Evolutionary conservation across 2,113 vertebrate species (phyloP).

Genomic region (Cheirogaleus medius): DNA sequence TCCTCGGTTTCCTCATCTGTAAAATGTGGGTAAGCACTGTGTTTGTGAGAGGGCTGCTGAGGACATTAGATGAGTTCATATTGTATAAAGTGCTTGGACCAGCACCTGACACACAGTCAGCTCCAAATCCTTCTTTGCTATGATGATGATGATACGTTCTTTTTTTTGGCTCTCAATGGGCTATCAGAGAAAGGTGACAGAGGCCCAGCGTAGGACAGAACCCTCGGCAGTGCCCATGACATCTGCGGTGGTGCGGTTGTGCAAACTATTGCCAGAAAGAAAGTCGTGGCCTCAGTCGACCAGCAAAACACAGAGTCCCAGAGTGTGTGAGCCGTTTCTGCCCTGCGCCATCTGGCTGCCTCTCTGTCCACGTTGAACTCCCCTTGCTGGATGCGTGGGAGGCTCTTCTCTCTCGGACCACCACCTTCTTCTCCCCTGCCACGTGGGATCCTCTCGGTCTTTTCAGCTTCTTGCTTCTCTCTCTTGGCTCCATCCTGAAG

Average conservation of each 20-base stretch:
- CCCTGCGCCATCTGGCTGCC: rapidly evolving
- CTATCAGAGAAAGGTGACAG: neutral
- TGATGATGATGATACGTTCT: too few species aligned
- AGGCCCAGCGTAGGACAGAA: neutral
- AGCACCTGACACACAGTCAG: neutral
- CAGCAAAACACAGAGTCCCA: neutral
- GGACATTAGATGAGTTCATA: neutral
- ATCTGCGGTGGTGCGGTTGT: neutral
- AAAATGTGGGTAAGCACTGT: neutral
- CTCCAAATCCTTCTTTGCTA: neutral
- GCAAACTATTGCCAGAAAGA: neutral
- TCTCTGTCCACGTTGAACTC: rapidly evolving
- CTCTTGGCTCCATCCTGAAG: neutral
- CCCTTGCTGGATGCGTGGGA: neutral
- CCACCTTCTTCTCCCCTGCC: neutral
- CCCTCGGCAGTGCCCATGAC: neutral
- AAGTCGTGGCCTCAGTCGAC: neutral
- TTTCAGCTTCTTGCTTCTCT: neutral
- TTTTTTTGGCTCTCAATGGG: neutral
- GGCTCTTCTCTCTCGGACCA: neutral
- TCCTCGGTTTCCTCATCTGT: neutral
- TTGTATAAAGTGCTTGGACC: neutral
- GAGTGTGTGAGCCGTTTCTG: neutral
- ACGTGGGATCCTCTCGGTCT: neutral
- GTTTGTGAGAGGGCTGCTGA: neutral